These are phyloP conservation scores for Cryptus viduatorius DNA, from an alignment of 2,888 invertebrate genomes.

Conservation along the genomic window DNA sequence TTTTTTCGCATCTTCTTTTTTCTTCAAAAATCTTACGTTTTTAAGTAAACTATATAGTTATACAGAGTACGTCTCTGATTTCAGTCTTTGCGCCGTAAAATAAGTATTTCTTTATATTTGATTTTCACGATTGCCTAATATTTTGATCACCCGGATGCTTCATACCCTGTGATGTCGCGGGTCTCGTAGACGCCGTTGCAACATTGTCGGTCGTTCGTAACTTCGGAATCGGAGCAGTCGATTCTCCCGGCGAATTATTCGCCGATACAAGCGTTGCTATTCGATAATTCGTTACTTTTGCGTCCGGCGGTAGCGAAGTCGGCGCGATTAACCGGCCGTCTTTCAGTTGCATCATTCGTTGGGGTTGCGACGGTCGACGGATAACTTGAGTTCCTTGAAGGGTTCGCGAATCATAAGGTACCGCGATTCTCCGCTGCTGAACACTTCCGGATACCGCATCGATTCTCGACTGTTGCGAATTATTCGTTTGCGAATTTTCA, in stretches of 20 bases:
- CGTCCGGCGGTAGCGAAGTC: not conserved
- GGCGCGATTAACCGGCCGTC: not conserved
- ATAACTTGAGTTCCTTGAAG: not conserved
- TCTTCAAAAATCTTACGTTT: conserved; percentile 10
- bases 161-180: not conserved
- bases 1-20: not conserved
- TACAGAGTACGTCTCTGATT: not conserved
- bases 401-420: not conserved
- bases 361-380: not conserved
- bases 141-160: conserved; percentile 6
- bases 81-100: not conserved
- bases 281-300: not conserved
- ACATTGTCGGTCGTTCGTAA: conserved; percentile 24
- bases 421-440: not conserved
- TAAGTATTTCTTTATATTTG: not conserved
- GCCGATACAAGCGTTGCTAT: not conserved
- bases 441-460: not conserved
- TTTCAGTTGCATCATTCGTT: not conserved
- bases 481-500: not conserved
- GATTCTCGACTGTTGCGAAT: not conserved
- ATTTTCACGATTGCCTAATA: not conserved
- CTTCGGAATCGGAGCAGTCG: conserved; percentile 18
- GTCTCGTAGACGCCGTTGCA: not conserved
- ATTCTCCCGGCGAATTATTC: not conserved
- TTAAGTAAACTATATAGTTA: not conserved